A percentile compares a stretch with the other conserved stretches of the same genome.
phyloP scores from a whole-genome alignment of 2,113 vertebrate species.

The Semnornis frantzii region DNA sequence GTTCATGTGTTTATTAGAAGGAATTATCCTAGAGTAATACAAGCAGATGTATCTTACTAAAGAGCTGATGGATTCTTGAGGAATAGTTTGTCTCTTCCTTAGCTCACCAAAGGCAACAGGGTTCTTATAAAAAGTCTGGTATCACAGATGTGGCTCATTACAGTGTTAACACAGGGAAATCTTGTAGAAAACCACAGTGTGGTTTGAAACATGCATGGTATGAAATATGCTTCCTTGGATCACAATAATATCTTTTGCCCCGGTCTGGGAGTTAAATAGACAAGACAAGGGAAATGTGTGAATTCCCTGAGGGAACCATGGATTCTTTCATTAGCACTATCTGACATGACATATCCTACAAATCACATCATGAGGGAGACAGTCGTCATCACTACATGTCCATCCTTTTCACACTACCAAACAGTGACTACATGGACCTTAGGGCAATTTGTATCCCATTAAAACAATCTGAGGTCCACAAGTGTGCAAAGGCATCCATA shows the following conservation, averaged over 20 bases:
- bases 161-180: not conserved
- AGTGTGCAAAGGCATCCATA: not conserved
- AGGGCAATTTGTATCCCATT: not conserved
- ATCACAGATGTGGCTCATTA: not conserved
- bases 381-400: not conserved
- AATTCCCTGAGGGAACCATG: accelerated
- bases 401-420: not conserved
- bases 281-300: not conserved
- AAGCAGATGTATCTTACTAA: not conserved
- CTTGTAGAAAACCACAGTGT: not conserved
- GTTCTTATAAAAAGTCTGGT: not conserved
- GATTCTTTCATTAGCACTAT: not conserved
- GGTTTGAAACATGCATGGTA: too few species aligned
- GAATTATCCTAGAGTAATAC: not conserved
- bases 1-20: not conserved
- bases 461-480: not conserved
- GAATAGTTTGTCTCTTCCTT: not conserved
- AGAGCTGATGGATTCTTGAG: not conserved
- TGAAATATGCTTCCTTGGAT: not conserved
- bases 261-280: not conserved
- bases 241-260: not conserved
- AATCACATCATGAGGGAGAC: not conserved
- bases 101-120: not conserved
- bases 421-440: not conserved
- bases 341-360: not conserved